Evolutionary conservation across 23 tunicate species (phyloP).

Genomic region (Styela clava): DNA sequence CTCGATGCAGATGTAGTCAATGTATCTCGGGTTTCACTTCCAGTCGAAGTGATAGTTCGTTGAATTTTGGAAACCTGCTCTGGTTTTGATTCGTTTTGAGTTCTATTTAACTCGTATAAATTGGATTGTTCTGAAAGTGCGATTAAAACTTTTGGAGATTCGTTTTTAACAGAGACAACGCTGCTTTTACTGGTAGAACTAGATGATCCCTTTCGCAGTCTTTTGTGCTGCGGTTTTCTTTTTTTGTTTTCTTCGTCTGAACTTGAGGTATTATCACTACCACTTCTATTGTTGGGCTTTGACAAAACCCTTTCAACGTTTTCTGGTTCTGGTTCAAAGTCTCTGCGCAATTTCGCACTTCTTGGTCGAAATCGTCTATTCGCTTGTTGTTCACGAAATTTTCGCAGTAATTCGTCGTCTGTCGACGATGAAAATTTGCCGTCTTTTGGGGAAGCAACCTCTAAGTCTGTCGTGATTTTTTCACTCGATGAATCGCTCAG

Average conservation of each 20-base stretch:
- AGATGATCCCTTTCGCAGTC: background rate
- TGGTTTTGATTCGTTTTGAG: background rate
- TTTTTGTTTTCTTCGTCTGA: background rate
- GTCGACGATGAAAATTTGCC: constrained; percentile 11
- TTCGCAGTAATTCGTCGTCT: constrained; percentile 19
- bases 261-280: background rate
- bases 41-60: background rate
- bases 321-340: constrained; percentile 16
- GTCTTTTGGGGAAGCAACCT: constrained; percentile 25
- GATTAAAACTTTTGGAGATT: background rate
- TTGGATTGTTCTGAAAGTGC: background rate
- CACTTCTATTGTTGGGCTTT: background rate
- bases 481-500: constrained; percentile 31
- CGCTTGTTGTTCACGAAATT: constrained; percentile 34
- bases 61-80: background rate
- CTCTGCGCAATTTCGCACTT: constrained; percentile 6
- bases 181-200: constrained; percentile 12
- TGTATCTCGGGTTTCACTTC: background rate
- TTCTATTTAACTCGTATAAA: background rate
- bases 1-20: background rate
- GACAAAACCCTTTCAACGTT: constrained; percentile 2
- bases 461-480: constrained; percentile 9
- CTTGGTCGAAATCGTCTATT: constrained; percentile 22
- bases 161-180: background rate
- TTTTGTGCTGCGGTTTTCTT: background rate